Percentiles rank a stretch among this genome's conserved stretches.
phyloP scores from a whole-genome alignment of 2,797 vertebrate genomes.

The Gymnocypris eckloni region DNA sequence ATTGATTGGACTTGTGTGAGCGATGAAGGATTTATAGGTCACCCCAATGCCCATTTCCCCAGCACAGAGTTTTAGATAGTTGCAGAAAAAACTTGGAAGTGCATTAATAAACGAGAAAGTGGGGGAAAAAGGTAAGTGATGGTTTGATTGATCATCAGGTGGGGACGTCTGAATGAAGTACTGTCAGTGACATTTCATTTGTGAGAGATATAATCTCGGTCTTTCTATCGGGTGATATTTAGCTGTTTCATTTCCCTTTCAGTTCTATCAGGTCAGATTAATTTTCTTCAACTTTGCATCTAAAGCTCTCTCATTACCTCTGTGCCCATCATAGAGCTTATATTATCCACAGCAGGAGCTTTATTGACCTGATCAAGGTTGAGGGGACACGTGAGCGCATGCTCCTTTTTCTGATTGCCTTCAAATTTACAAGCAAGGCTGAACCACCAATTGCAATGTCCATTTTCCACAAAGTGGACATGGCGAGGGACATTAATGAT shows the following conservation, averaged over 20 bases:
- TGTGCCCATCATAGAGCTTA: slow-evolving; percentile 39
- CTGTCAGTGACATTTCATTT: slow-evolving; percentile 74
- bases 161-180: slow-evolving; percentile 61
- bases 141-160: slow-evolving; percentile 61
- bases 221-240: slow-evolving; percentile 69
- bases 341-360: slow-evolving; percentile 44
- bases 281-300: slow-evolving; percentile 66
- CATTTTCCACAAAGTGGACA: slow-evolving; percentile 51
- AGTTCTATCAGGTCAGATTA: slow-evolving; percentile 60
- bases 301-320: slow-evolving; percentile 61
- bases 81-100: slow-evolving; percentile 23
- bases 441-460: slow-evolving; percentile 46
- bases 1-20: slow-evolving; percentile 69
- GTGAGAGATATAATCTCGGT: slow-evolving; percentile 69
- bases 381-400: slow-evolving; percentile 29
- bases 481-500: slow-evolving; percentile 47
- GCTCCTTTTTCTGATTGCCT: slow-evolving; percentile 39
- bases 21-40: slow-evolving; percentile 71
- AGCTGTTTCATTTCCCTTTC: slow-evolving; percentile 63
- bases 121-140: background rate
- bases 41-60: slow-evolving; percentile 49
- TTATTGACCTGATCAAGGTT: slow-evolving; percentile 55
- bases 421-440: slow-evolving; percentile 50
- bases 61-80: slow-evolving; percentile 1
- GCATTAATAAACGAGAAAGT: background rate